Evolutionary conservation across 2,797 vertebrate species (phyloP).

Genomic region (Ictinia mississippiensis): DNA sequence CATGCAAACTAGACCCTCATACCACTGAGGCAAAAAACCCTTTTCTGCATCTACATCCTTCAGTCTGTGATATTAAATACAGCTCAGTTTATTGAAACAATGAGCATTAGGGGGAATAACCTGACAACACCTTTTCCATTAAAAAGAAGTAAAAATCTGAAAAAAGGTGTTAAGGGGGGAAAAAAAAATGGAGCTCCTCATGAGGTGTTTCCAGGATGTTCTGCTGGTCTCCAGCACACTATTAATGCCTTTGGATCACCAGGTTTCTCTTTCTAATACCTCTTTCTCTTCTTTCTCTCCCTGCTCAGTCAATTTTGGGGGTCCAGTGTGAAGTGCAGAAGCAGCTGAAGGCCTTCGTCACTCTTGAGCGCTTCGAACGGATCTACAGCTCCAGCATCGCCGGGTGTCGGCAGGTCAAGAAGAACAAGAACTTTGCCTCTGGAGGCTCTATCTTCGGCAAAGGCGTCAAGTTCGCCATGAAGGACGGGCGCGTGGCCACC

Average conservation of each 20-base stretch:
- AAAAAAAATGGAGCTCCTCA: neutral
- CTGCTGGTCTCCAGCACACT: neutral
- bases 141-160: neutral
- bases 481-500: constrained; percentile 87
- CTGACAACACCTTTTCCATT: neutral
- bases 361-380: constrained; percentile 90
- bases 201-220: neutral
- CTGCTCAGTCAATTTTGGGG: constrained; percentile 88
- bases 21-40: neutral
- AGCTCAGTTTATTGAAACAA: neutral
- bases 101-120: neutral
- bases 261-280: neutral
- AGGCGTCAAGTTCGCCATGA: constrained; percentile 94
- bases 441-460: constrained; percentile 92
- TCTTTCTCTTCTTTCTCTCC: neutral
- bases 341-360: constrained; percentile 96
- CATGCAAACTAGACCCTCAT: neutral
- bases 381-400: constrained; percentile 89
- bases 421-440: constrained; percentile 85
- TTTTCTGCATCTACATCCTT: neutral
- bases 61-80: neutral
- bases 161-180: neutral
- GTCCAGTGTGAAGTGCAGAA: constrained; percentile 98
- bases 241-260: neutral
- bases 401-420: constrained; percentile 84